phyloP scores from a whole-genome alignment of 2,113 vertebrate species.

The Rhagologus leucostigma region DNA sequence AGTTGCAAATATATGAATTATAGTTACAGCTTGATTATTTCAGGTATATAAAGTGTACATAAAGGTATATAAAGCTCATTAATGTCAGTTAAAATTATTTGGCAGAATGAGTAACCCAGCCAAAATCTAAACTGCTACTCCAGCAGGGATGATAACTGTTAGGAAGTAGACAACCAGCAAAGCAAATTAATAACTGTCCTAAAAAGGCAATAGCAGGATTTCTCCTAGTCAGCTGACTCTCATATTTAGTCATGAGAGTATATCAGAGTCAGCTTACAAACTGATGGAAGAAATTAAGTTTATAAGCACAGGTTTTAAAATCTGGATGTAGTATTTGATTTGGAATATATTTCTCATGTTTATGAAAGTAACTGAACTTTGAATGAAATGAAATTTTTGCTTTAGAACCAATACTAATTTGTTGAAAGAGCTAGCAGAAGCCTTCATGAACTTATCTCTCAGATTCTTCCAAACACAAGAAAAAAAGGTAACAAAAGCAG shows the following conservation, averaged over 20 bases:
- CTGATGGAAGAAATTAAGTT: background rate
- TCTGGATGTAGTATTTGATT: background rate
- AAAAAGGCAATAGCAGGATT: background rate
- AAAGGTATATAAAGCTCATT: background rate
- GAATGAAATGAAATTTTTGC: background rate
- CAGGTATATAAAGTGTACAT: background rate
- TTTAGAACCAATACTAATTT: background rate
- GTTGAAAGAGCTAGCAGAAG: accelerated
- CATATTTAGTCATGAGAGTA: background rate
- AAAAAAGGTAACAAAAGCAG: background rate
- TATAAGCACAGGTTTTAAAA: background rate
- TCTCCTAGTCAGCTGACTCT: background rate
- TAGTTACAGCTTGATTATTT: background rate
- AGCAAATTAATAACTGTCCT: background rate
- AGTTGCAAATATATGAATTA: background rate
- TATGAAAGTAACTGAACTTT: background rate
- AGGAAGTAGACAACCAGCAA: background rate
- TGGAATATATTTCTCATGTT: background rate
- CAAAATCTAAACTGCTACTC: background rate
- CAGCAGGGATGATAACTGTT: background rate
- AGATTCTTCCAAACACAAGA: background rate
- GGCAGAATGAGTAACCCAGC: background rate
- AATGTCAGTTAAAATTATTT: background rate
- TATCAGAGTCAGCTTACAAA: background rate
- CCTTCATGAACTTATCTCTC: background rate